phyloP scores from a whole-genome alignment of 2,797 vertebrate species.

The Ptychobarbus kaznakovi region DNA sequence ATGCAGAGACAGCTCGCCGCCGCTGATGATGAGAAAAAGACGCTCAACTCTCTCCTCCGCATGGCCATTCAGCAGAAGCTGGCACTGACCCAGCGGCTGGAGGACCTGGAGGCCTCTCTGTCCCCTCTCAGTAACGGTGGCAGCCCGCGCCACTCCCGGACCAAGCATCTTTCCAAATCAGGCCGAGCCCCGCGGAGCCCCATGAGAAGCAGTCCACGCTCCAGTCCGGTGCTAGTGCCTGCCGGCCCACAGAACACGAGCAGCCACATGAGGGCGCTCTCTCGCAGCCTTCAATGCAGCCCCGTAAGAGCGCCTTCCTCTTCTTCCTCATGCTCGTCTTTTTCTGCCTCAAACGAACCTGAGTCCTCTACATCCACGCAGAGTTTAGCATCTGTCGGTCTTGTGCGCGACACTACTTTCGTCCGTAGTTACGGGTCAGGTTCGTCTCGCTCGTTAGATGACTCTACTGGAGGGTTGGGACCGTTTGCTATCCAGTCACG shows the following conservation, averaged over 20 bases:
- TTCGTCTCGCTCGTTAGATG: conserved; percentile 51
- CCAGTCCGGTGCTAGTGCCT: conserved; percentile 73
- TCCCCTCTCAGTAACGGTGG: conserved; percentile 75
- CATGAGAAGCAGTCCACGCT: conserved; percentile 77
- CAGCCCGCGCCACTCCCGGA: conserved; percentile 76
- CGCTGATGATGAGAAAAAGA: conserved; percentile 89
- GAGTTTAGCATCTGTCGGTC: conserved; percentile 47
- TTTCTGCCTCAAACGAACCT: conserved; percentile 37
- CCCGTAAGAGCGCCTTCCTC: conserved; percentile 77
- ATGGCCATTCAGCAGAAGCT: conserved; percentile 90
- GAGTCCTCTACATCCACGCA: conserved; percentile 43
- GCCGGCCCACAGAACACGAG: conserved; percentile 67
- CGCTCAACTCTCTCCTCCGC: conserved; percentile 84
- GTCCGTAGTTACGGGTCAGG: conserved; percentile 72
- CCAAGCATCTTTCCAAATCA: conserved; percentile 77
- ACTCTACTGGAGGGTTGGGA: conserved; percentile 40
- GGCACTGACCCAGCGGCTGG: conserved; percentile 84
- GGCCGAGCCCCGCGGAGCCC: conserved; percentile 77
- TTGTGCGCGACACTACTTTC: conserved; percentile 76
- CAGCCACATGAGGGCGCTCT: conserved; percentile 72
- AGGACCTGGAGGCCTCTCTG: conserved; percentile 78
- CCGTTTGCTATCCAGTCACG: conserved; percentile 39
- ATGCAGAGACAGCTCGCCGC: conserved; percentile 87
- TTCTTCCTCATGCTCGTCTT: conserved; percentile 62
- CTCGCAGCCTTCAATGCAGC: conserved; percentile 80